Percentiles rank a stretch among this genome's conserved stretches.
Evolutionary conservation across 2,797 vertebrate species (phyloP).

Genomic region (Clarias fuscus): DNA sequence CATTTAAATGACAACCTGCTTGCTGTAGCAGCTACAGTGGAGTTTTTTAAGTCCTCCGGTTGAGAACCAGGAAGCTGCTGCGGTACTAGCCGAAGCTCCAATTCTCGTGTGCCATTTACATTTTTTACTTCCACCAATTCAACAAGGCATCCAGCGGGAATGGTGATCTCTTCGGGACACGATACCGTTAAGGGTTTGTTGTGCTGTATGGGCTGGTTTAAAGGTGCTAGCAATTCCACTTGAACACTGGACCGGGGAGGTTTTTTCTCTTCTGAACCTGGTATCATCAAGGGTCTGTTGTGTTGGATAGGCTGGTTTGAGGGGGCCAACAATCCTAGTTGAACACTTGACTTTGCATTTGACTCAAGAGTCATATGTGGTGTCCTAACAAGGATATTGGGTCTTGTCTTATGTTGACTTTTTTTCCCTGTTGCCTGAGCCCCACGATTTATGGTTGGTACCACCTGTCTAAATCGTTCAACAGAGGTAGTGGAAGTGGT

Average conservation of each 20-base stretch:
- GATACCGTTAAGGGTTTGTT: conserved; percentile 88
- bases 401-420: conserved; percentile 57
- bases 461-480: conserved; percentile 20
- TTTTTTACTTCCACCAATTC: conserved; percentile 91
- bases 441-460: conserved; percentile 1
- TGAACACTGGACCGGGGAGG: conserved; percentile 71
- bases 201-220: conserved; percentile 80
- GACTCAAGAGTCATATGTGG: conserved; percentile 18
- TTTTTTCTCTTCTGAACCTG: conserved; percentile 84
- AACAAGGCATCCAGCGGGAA: conserved; percentile 90
- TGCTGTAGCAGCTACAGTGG: conserved; percentile 44
- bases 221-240: conserved; percentile 77
- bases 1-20: conserved; percentile 64
- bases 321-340: conserved; percentile 78
- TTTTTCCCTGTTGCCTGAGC: conserved; percentile 54
- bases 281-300: conserved; percentile 85
- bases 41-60: conserved; percentile 61
- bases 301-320: conserved; percentile 79
- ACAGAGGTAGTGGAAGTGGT: conserved; percentile 1
- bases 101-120: conserved; percentile 86
- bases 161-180: conserved; percentile 85
- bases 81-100: conserved; percentile 84
- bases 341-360: conserved; percentile 65
- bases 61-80: conserved; percentile 66
- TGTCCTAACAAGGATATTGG: conserved; percentile 28